Evolutionary conservation across 2,113 vertebrate genomes (phyloP).

Genomic region (Glaucidium brasilianum): DNA sequence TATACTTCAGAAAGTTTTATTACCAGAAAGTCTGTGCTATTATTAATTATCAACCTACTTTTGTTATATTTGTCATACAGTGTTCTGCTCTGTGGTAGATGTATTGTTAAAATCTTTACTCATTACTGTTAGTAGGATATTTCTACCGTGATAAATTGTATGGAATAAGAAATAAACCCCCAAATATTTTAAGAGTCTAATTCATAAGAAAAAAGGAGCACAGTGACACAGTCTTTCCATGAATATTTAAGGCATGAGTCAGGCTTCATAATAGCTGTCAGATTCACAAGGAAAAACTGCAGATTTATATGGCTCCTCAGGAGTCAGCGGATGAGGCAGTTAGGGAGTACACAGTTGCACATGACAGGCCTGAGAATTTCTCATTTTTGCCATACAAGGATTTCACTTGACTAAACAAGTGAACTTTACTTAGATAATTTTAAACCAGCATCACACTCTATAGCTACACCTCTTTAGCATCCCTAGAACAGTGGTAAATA

Average conservation of each 20-base stretch:
- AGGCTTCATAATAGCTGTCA: background rate
- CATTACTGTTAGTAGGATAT: background rate
- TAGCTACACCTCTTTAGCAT: background rate
- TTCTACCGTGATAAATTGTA: background rate
- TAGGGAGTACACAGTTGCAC: background rate
- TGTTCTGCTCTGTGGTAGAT: background rate
- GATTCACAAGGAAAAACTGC: constrained; percentile 25
- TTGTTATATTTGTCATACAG: background rate
- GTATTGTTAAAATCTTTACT: background rate
- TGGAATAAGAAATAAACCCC: background rate
- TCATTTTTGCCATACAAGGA: constrained; percentile 43
- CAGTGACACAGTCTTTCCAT: constrained; percentile 27
- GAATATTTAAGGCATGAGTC: background rate
- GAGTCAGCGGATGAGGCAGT: background rate
- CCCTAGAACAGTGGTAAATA: background rate
- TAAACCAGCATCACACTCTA: background rate
- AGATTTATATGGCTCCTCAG: background rate
- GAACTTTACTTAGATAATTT: background rate
- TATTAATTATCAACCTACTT: background rate
- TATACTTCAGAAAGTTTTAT: background rate
- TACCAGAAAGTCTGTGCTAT: background rate
- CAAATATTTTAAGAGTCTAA: background rate
- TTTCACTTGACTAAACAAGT: background rate
- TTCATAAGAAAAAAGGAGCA: constrained; percentile 1
- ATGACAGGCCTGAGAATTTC: constrained; percentile 15